Base-by-base conservation (phyloP, 2,113 vertebrate species). In the Panthera tigris region DNA sequence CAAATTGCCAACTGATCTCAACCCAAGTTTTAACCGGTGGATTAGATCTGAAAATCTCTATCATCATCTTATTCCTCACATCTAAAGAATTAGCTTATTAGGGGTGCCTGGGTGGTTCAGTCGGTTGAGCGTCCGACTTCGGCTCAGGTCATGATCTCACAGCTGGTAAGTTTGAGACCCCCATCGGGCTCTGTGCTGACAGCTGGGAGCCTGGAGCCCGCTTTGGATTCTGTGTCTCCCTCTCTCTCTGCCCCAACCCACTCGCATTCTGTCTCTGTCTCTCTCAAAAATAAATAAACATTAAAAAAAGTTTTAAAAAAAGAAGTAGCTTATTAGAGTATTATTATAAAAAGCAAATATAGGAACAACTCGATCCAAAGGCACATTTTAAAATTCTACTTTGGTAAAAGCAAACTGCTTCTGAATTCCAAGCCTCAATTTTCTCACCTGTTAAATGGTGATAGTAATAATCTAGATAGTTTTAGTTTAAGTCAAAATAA, bases 331-430 rank as follows among this genome's bases (percentile, higher is more conserved):
- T 82, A 86, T 73, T 50, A 65, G 94, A 81, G 45, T 57, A 57
- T 79, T 84, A 79, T 82, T 71, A 61, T 41, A 16, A 86, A 95
- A 89, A 89, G 33, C 25, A 90, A 89, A 69, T 83, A 65, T 3
- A 66, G 36, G 27, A 91, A 69, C 31, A 14, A 79, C 7, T 83
- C 48, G 21, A 66, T 87, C 57, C 15, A 76, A 94, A 71, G 23
- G 3, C 33, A 76, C 2, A 36, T 61, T 92, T 91, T 93, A 19
- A 7, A 7, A 21, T 63, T 69, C 27, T 89, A 25, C 15, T 96
- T 94, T 73, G 50, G 33, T 27, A 45, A 93, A 81, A 73, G 10
- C 41, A 97, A 95, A 57, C 27, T 57, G 57, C 41, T 86, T 91
- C 71, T 81, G 21, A 92, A 68, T 6, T 45, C 50, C 19, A 91